Evolutionary conservation across 2,888 invertebrate species (phyloP).

Genomic region (Lithophane socia): DNA sequence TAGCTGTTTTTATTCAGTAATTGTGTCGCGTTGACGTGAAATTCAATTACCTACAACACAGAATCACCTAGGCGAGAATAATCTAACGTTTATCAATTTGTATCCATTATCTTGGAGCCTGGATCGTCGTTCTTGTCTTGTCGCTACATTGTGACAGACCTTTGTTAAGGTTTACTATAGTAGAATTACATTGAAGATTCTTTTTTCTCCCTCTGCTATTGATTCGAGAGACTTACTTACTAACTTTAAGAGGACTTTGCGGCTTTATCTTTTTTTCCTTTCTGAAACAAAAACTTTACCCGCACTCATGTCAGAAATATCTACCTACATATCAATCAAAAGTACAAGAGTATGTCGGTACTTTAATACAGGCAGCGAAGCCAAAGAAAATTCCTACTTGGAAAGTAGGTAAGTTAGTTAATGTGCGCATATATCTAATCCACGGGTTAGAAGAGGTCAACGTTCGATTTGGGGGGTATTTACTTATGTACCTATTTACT

Average conservation of each 20-base stretch:
- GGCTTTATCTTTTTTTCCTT: background rate
- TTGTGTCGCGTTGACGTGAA: slow-evolving; percentile 67
- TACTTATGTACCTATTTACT: slow-evolving; percentile 9
- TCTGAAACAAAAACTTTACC: background rate
- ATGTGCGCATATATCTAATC: slow-evolving; percentile 66
- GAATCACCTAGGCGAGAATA: slow-evolving; percentile 25
- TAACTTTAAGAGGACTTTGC: background rate
- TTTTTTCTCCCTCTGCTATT: background rate
- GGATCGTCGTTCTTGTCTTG: slow-evolving; percentile 26
- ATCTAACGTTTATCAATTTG: slow-evolving; percentile 41
- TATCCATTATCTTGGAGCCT: slow-evolving; percentile 42
- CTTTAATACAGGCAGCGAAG: slow-evolving; percentile 62
- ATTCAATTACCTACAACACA: slow-evolving; percentile 50
- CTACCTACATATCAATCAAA: slow-evolving; percentile 45
- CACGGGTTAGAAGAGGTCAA: slow-evolving; percentile 61
- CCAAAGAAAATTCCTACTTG: slow-evolving; percentile 68
- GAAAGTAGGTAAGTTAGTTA: slow-evolving; percentile 60
- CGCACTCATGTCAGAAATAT: slow-evolving; percentile 7
- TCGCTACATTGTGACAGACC: slow-evolving; percentile 29
- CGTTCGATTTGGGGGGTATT: slow-evolving; percentile 63
- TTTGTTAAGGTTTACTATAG: slow-evolving; percentile 18
- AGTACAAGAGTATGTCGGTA: slow-evolving; percentile 27
- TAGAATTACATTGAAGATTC: slow-evolving; percentile 7
- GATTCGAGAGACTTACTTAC: background rate
- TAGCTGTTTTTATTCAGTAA: slow-evolving; percentile 72